Evolutionary conservation across 2,113 vertebrate species (phyloP), one percentile per base, ranked within the genome.

Genomic region (Eclectus roratus): DNA sequence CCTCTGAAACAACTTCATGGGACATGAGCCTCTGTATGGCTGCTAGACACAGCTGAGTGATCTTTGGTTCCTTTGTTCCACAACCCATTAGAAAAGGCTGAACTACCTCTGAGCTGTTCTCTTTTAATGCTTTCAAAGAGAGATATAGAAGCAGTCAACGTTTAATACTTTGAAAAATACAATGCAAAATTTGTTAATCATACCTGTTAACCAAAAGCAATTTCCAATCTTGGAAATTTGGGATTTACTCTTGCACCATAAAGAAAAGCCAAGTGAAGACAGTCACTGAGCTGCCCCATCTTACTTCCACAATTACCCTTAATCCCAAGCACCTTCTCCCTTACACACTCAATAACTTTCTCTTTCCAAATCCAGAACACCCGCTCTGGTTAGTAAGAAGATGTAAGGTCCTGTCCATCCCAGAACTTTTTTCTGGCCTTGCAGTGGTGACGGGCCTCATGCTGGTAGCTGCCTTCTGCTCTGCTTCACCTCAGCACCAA

Each of bases 1-100:
- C 99, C 99, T 99, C 99, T 88, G 99, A 99, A 64, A 99, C 99
- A 55, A 99, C 99, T 98, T 99, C 99, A 72, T 99, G 99, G 81
- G 99, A 99, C 99, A 99, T 99, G 85, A 99, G 99, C 92, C 99
- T 99, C 97, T 99, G 99, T 97, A 99, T 99, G 94, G 99, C 99
- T 52, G 99, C 98, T 94, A 99, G 97, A 97, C 99, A 99, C 10
- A 99, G 98, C 93, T 99, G 99, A 95, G 99, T 99, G 96, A 99
- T 99, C 98, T 99, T 99, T 92, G 99, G 99, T 97, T 99, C 99
- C 97, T 99, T 99, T 96, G 99, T 99, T 96, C 99, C 99, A 97
- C 99, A 99, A 61, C 99, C 99, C 99, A 99, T 99, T 81, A 99
- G 98, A 95, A 99, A 99, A 65, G 99, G 99, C 87, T 99, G 99